These are phyloP conservation scores for Pammene aurita DNA, from an alignment of 2,888 invertebrate species.

Conservation along the genomic window DNA sequence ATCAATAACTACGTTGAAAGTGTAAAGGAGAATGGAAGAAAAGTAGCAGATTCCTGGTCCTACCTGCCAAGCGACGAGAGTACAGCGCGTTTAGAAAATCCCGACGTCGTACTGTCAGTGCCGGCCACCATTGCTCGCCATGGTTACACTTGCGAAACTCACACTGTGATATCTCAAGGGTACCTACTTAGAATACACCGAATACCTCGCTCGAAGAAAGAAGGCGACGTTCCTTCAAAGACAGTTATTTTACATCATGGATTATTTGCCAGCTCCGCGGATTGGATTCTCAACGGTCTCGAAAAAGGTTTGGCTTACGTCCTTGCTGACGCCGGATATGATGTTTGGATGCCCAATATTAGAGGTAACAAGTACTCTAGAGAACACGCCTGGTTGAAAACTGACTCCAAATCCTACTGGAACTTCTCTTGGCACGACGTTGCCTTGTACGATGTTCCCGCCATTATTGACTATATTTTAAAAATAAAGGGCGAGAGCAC, in stretches of 20 bases:
- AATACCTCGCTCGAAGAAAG: slow-evolving; percentile 84
- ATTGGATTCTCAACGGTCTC: slow-evolving; percentile 89
- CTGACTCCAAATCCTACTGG: slow-evolving; percentile 87
- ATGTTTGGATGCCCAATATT: slow-evolving; percentile 93
- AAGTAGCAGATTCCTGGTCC: slow-evolving; percentile 58
- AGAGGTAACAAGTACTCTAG: slow-evolving; percentile 90
- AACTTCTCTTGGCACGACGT: slow-evolving; percentile 94
- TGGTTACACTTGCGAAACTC: slow-evolving; percentile 88
- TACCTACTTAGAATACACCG: slow-evolving; percentile 91
- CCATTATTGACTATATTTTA: slow-evolving; percentile 87
- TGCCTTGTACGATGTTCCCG: slow-evolving; percentile 93
- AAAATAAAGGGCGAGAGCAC: slow-evolving; percentile 60
- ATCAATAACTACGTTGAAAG: slow-evolving; percentile 62
- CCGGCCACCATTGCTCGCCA: slow-evolving; percentile 74
- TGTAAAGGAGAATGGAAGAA: slow-evolving; percentile 58
- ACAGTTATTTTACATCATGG: slow-evolving; percentile 91
- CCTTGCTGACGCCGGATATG: slow-evolving; percentile 87
- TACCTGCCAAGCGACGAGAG: slow-evolving; percentile 55
- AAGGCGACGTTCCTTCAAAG: slow-evolving; percentile 54
- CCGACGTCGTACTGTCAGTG: slow-evolving; percentile 66
- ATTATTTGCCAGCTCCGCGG: slow-evolving; percentile 88
- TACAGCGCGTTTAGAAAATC: slow-evolving; percentile 56
- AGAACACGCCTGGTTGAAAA: slow-evolving; percentile 83
- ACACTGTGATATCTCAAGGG: slow-evolving; percentile 90
- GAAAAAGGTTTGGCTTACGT: slow-evolving; percentile 86